A percentile compares a stretch with the other conserved stretches of the same genome.
phyloP scores from a whole-genome alignment of 2,113 vertebrate genomes.

The Spheniscus mendiculus region DNA sequence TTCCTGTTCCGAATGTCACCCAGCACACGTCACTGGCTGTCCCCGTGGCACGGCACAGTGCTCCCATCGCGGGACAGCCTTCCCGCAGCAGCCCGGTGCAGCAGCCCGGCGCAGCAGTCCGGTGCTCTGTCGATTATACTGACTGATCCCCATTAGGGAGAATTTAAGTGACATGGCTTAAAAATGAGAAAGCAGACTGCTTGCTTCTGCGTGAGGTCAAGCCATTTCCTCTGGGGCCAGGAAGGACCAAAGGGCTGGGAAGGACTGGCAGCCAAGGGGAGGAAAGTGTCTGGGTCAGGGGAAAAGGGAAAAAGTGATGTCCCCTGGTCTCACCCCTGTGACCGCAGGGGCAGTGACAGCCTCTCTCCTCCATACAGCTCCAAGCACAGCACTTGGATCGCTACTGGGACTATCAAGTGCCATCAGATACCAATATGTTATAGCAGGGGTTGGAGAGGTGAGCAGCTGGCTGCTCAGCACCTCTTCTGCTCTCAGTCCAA shows the following conservation, averaged over 20 bases:
- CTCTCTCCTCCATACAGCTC: not conserved
- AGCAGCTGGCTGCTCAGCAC: not conserved
- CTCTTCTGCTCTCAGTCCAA: not conserved
- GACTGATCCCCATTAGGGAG: not conserved
- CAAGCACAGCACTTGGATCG: not conserved
- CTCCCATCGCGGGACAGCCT: accelerated
- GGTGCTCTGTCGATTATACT: not conserved
- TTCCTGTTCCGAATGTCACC: not conserved
- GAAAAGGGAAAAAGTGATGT: not conserved
- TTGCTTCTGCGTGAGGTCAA: not conserved
- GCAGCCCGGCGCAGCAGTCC: not conserved
- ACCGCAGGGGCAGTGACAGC: not conserved
- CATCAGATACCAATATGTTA: not conserved
- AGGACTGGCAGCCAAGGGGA: not conserved
- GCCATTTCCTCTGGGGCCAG: not conserved
- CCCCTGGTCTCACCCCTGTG: not conserved
- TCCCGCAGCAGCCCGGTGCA: not conserved
- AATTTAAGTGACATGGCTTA: not conserved
- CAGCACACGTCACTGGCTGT: accelerated
- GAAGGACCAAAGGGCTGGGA: not conserved
- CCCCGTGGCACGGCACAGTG: not conserved
- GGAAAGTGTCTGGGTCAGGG: not conserved
- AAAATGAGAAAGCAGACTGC: not conserved
- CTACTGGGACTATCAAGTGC: not conserved
- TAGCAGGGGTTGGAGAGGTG: accelerated